Evolutionary conservation across 2,113 vertebrate genomes (phyloP), one percentile per base, ranked within the genome.

Genomic region (Acrocephalus kingi): DNA sequence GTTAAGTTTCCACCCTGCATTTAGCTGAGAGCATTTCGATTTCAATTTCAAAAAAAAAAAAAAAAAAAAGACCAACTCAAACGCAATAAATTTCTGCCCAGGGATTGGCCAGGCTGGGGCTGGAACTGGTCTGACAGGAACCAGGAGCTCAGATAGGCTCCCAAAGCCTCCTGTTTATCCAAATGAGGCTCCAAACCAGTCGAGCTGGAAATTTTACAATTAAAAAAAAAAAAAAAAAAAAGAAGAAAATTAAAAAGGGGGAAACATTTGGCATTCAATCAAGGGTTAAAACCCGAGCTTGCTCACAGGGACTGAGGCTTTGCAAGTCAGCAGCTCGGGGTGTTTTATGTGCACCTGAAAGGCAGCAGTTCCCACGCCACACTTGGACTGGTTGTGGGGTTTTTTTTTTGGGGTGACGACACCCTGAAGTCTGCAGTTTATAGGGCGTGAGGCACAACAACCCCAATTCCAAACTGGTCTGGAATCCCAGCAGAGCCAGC

Each of bases 71-170:
- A 30, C 2, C 7, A 39, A 39, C 37, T 39, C 48, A 20, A 87
- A 33, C 41, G 30, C 45, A 46, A 59, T 31, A 24, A 75, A 75
- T 45, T 80, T 93, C 71, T 69, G 59, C 67, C 3, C 24, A 15
- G 84, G 16, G 41, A 89, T 94, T 37, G 55, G 82, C 80, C 74
- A 56, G 90, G 69, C 48, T 15, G 56, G 73, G 22, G 75, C 67
- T 89, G 77, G 37, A 96, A 97, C 92, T 66, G 43, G 94, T 97
- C 69, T 45, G 91, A 39, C 82, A 56, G 63, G 94, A 89, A 55
- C 37, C 52, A 17, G 27, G 35, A 67, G 55, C 15, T 91, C 67
- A 86, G 83, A 94, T 90, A 46, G 51, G 92, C 84, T 90, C 91
- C 82, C 83, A 75, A 85, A 51, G 31, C 3, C 74, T 72, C 56